A percentile compares a stretch with the other conserved stretches of the same genome.
Conservation (phyloP, 2,888 invertebrate genomes). For the Tricholauxania praeusta region DNA sequence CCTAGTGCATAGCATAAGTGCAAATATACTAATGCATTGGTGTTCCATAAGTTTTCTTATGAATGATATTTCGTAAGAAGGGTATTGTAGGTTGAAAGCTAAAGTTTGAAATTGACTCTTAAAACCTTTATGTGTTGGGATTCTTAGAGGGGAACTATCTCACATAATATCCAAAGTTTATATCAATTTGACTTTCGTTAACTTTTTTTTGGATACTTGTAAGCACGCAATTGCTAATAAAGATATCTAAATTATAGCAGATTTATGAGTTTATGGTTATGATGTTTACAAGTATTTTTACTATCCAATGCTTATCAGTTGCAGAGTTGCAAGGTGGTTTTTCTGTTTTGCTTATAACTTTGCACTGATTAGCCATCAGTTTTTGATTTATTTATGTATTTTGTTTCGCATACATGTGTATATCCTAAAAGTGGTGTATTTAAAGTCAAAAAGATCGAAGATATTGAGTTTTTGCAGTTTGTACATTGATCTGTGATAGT, state of each 20-base stretch:
- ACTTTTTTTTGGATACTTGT: background rate
- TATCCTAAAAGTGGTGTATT: background rate
- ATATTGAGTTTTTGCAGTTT: background rate
- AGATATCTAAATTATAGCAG: constrained; percentile 35
- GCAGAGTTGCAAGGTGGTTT: background rate
- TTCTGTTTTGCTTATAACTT: background rate
- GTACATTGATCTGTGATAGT: background rate
- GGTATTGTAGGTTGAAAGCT: too few species aligned
- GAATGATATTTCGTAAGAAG: too few species aligned
- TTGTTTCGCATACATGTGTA: background rate
- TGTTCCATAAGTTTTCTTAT: too few species aligned
- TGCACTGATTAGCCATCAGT: constrained; percentile 2
- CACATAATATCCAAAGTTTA: background rate
- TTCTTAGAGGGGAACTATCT: background rate
- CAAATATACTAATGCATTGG: too few species aligned
- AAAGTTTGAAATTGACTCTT: too few species aligned
- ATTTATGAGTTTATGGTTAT: constrained; percentile 29
- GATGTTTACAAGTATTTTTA: background rate
- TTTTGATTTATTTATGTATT: background rate
- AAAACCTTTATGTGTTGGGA: too few species aligned
- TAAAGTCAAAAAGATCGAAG: background rate
- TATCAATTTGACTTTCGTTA: background rate
- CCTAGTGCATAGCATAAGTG: too few species aligned
- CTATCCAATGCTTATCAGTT: background rate
- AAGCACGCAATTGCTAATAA: constrained; percentile 5